phyloP scores from a whole-genome alignment of 2,113 vertebrate genomes.

The Rhodinocichla rosea region DNA sequence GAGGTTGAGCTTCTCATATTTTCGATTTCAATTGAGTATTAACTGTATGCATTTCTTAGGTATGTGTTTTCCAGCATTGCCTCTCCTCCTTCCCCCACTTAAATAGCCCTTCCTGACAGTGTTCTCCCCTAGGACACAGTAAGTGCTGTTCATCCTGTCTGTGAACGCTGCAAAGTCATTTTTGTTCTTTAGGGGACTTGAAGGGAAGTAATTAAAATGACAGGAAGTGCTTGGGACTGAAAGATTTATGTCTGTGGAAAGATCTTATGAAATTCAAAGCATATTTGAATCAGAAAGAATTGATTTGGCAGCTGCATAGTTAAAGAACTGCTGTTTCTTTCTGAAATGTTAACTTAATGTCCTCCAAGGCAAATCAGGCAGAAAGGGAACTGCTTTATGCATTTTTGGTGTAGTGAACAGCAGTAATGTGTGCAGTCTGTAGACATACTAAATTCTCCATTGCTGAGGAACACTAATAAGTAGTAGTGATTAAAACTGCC shows the following conservation, averaged over 20 bases:
- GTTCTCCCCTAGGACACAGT: background rate
- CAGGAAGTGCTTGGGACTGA: conserved; percentile 2
- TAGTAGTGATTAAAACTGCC: background rate
- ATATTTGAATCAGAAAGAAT: background rate
- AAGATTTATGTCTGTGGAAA: conserved; percentile 8
- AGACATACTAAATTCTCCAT: background rate
- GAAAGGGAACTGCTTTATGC: background rate
- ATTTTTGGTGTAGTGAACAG: background rate
- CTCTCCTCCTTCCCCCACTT: background rate
- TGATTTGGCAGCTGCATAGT: background rate
- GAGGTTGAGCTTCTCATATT: background rate
- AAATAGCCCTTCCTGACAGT: background rate
- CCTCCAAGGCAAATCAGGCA: background rate
- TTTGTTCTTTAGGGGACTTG: background rate
- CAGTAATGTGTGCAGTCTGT: background rate
- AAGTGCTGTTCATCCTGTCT: background rate
- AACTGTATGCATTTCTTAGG: background rate
- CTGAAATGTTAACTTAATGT: background rate
- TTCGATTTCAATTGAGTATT: background rate
- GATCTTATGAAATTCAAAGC: background rate
- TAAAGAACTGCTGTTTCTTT: background rate
- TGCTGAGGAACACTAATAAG: background rate
- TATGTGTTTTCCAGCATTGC: background rate
- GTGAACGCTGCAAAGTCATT: background rate
- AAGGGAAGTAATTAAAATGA: conserved; percentile 33